Evolutionary conservation across 1,140 invertebrate genomes (phyloP).

Genomic region (Thalassaphorura encarpata): DNA sequence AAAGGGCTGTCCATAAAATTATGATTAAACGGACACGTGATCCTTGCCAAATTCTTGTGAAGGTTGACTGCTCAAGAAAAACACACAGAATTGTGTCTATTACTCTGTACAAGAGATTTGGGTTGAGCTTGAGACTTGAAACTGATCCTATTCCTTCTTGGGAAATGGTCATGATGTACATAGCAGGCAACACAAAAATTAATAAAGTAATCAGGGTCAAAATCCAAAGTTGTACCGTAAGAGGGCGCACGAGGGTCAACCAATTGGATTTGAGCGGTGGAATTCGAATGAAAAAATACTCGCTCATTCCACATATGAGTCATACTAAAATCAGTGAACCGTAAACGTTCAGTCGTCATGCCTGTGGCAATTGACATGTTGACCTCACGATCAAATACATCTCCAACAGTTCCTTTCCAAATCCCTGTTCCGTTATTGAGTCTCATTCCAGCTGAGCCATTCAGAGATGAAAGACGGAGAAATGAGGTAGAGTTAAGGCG

Average conservation of each 20-base stretch:
- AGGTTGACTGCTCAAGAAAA: neutral
- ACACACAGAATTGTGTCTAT: neutral
- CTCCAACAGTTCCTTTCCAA: neutral
- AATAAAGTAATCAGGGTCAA: neutral
- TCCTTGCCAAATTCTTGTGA: neutral
- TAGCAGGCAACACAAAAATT: neutral
- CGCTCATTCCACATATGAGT: neutral
- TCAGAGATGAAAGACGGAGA: neutral
- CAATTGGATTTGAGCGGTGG: neutral
- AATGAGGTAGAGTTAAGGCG: neutral
- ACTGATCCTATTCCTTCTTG: too few relatives aligned
- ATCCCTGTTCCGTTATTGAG: too few relatives aligned
- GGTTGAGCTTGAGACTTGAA: too few relatives aligned
- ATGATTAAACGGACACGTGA: neutral
- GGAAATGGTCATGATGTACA: neutral
- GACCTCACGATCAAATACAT: neutral
- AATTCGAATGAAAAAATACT: neutral
- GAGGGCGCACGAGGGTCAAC: neutral
- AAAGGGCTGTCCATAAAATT: neutral
- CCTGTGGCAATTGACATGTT: neutral
- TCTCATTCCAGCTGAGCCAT: neutral
- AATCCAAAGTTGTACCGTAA: neutral
- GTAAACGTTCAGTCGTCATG: neutral
- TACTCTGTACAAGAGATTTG: neutral
- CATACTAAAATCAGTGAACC: neutral